Conservation (phyloP, 2,888 invertebrate species). For the Cheilosia pagana region DNA sequence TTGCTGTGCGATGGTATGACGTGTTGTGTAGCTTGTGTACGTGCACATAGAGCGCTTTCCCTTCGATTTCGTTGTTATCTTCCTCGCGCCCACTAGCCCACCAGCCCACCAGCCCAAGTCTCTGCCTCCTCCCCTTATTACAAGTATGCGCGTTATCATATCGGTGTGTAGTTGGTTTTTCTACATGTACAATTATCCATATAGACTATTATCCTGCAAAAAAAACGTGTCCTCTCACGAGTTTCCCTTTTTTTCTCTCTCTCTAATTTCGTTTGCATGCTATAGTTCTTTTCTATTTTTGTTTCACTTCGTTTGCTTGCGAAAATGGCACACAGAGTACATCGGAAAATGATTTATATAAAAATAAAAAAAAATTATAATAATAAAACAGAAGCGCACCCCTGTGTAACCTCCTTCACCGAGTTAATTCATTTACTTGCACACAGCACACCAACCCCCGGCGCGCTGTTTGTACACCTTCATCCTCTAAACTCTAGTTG, state of each 20-base stretch:
- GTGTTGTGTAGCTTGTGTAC: conserved; percentile 7
- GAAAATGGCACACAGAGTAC: conserved; percentile 1
- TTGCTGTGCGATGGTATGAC: conserved; percentile 24
- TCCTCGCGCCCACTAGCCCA: background rate
- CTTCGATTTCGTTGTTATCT: conserved; percentile 40
- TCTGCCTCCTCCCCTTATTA: background rate
- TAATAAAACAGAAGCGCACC: background rate
- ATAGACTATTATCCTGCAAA: conserved; percentile 38
- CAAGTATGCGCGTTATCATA: conserved; percentile 24
- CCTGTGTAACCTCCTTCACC: conserved; percentile 21
- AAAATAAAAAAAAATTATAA: conserved; percentile 2
- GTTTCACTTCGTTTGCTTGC: conserved; percentile 14
- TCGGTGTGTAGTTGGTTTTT: conserved; percentile 32
- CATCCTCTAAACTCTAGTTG: background rate
- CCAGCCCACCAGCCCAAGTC: background rate
- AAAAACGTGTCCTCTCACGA: conserved; percentile 48
- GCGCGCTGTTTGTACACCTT: too few species aligned
- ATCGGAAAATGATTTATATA: conserved; percentile 14
- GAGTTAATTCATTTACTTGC: conserved; percentile 45
- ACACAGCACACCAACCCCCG: conserved; percentile 21
- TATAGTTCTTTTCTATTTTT: conserved; percentile 2
- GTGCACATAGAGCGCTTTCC: conserved; percentile 37
- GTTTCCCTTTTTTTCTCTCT: conserved; percentile 4
- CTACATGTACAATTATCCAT: conserved; percentile 19
- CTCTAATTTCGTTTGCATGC: background rate